Conservation (phyloP, 2,888 invertebrate species). For the Homarus gammarus region DNA sequence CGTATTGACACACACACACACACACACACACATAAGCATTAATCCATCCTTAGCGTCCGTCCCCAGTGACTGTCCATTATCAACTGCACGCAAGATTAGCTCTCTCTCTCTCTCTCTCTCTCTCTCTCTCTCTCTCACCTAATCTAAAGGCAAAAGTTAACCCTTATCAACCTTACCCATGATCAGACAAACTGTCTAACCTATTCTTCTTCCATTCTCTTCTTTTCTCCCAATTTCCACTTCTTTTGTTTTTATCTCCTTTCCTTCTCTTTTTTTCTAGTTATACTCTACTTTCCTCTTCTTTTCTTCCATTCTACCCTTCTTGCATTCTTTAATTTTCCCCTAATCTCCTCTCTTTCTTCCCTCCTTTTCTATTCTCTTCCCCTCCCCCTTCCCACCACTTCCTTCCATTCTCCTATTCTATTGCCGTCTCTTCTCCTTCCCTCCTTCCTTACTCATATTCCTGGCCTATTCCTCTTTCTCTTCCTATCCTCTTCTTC, state of each 20-base stretch:
- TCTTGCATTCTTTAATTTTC: not conserved
- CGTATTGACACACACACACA: not conserved
- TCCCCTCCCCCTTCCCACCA: not conserved
- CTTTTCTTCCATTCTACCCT: constrained; percentile 11
- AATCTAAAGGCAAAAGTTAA: too few relatives aligned
- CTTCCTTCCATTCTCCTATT: not conserved
- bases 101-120: not conserved
- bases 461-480: not conserved
- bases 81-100: not conserved
- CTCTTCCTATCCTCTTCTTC: not conserved
- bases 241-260: not conserved
- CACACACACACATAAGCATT: not conserved
- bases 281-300: constrained; percentile 8
- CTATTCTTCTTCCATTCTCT: not conserved
- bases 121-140: too few relatives aligned
- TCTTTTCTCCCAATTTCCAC: not conserved
- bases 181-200: too few relatives aligned
- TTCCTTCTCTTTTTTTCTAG: not conserved
- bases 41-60: not conserved
- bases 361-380: not conserved
- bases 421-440: not conserved
- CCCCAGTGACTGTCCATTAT: not conserved
- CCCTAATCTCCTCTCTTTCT: not conserved
- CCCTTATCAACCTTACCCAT: too few relatives aligned
- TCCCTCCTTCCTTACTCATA: too few relatives aligned